These are phyloP conservation scores for Sciaenops ocellatus DNA, from an alignment of 2,797 vertebrate genomes.

Conservation along the genomic window DNA sequence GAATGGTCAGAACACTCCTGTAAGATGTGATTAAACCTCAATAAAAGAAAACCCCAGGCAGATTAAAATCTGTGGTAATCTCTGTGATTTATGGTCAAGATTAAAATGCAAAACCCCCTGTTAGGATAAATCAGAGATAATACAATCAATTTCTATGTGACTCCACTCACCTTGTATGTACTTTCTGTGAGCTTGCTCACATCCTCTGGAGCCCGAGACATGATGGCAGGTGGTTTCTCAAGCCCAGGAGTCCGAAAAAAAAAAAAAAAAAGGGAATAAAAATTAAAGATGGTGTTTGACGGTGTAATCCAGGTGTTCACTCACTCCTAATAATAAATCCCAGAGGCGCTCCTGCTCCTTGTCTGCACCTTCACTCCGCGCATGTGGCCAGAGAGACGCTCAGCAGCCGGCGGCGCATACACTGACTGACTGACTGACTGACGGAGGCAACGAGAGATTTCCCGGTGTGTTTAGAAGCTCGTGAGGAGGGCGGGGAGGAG, in stretches of 20 bases:
- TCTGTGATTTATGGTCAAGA: neutral
- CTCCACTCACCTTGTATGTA: slow-evolving; percentile 91
- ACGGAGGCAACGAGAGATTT: slow-evolving; percentile 13
- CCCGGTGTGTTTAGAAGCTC: slow-evolving; percentile 16
- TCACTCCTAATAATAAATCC: slow-evolving; percentile 38
- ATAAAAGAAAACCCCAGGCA: neutral
- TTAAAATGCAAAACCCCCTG: neutral
- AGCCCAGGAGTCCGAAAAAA: slow-evolving; percentile 5
- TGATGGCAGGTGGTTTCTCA: slow-evolving; percentile 68
- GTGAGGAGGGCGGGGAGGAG: neutral
- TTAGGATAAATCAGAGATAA: neutral
- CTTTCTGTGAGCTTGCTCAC: slow-evolving; percentile 94
- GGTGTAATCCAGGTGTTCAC: slow-evolving; percentile 47
- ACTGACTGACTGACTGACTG: slow-evolving; percentile 23
- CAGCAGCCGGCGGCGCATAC: slow-evolving; percentile 18
- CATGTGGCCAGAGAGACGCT: slow-evolving; percentile 43
- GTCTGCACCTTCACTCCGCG: slow-evolving; percentile 36
- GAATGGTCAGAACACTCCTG: neutral
- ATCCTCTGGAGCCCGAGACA: slow-evolving; percentile 92
- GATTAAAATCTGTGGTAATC: neutral
- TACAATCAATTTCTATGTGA: neutral
- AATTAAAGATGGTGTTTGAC: neutral
- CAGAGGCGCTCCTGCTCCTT: slow-evolving; percentile 25
- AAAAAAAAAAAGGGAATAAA: neutral
- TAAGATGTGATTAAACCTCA: neutral